Conservation (phyloP, 1,140 invertebrate genomes). For the Papilio dardanus region DNA sequence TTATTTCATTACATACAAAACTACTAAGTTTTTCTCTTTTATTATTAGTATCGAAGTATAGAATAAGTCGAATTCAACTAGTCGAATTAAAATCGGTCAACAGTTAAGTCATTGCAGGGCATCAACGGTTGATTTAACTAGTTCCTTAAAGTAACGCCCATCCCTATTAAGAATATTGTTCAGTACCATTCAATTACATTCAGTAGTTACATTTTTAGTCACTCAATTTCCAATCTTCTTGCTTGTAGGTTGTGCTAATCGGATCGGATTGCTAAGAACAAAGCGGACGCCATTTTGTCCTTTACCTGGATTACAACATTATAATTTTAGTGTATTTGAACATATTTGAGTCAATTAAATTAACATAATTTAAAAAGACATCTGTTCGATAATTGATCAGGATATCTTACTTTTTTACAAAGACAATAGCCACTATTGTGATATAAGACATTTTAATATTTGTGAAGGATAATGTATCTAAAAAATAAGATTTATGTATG, state of each 20-base stretch:
- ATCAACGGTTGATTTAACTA: no score
- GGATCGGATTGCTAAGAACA: slow-evolving; percentile 44
- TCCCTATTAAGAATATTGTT: no score
- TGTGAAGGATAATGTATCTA: slow-evolving; percentile 21
- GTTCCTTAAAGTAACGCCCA: no score
- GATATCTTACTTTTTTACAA: slow-evolving; percentile 12
- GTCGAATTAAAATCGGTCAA: no score
- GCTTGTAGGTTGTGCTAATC: slow-evolving; percentile 47
- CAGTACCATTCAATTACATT: no score
- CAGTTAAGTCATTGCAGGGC: no score
- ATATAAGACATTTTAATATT: slow-evolving; percentile 22
- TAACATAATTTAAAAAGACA: slow-evolving; percentile 5
- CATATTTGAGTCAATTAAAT: slow-evolving; percentile 3
- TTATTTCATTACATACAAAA: no score
- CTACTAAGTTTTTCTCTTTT: no score
- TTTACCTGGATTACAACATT: slow-evolving; percentile 47
- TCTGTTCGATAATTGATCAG: slow-evolving; percentile 1
- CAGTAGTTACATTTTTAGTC: slow-evolving; percentile 24
- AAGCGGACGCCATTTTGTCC: slow-evolving; percentile 48
- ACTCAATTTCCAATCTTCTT: slow-evolving; percentile 46
- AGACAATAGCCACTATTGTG: slow-evolving; percentile 14
- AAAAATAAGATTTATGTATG: slow-evolving; percentile 37
- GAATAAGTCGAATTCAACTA: no score
- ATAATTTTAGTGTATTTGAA: slow-evolving; percentile 35
- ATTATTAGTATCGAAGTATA: no score